A percentile compares a stretch with the other conserved stretches of the same genome.
These are phyloP conservation scores for Cosmia pyralina DNA, from an alignment of 2,888 invertebrate species.

Conservation along the genomic window DNA sequence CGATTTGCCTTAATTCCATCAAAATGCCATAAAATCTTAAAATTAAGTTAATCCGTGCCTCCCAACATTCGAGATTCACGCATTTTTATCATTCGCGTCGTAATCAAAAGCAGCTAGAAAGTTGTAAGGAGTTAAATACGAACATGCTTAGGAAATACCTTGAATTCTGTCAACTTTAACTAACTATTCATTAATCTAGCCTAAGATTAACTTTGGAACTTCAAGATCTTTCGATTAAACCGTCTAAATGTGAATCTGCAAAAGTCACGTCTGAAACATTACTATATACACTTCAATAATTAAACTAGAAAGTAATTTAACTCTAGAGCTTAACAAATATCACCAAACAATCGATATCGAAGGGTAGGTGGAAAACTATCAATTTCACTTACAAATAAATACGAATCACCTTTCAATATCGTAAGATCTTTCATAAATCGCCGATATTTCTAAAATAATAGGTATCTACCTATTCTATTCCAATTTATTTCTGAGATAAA, in stretches of 20 bases:
- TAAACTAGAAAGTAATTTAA: constrained; percentile 5
- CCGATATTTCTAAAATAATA: constrained; percentile 12
- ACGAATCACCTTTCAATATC: constrained; percentile 2
- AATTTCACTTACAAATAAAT: neutral
- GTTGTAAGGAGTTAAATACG: neutral
- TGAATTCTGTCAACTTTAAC: constrained; percentile 7
- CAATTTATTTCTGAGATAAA: constrained; percentile 20
- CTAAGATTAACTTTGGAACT: constrained; percentile 18
- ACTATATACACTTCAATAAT: constrained; percentile 1
- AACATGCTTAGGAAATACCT: constrained; percentile 12
- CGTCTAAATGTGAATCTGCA: constrained; percentile 6
- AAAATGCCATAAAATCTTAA: constrained; percentile 17
- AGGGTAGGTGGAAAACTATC: neutral
- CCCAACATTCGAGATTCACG: constrained; percentile 22
- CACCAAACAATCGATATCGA: neutral
- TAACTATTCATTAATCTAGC: constrained; percentile 5
- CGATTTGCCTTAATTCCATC: constrained; percentile 31
- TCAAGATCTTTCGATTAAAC: constrained; percentile 5
- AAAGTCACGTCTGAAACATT: neutral
- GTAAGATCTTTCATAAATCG: constrained; percentile 10
- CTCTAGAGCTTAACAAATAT: neutral
- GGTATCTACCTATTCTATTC: neutral
- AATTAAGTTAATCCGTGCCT: constrained; percentile 34
- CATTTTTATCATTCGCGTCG: constrained; percentile 13
- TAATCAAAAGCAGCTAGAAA: constrained; percentile 18